Percentiles rank a stretch among this genome's conserved stretches.
Evolutionary conservation across 2,797 vertebrate species (phyloP).

Genomic region (Carapus acus): DNA sequence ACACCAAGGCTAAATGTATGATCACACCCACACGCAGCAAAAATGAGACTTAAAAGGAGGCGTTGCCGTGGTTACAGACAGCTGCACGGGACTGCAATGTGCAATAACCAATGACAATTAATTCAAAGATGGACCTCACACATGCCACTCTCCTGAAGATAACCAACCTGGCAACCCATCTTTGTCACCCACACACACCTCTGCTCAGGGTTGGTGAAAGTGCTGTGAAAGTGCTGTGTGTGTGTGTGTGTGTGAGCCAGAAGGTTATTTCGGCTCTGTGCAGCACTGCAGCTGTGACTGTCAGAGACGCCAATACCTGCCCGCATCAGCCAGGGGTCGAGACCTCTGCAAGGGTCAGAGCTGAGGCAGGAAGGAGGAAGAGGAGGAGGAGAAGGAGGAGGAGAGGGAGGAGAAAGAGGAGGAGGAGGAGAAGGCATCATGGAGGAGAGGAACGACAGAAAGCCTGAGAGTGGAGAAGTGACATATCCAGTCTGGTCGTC

Average conservation of each 20-base stretch:
- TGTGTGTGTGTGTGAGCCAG: constrained; percentile 66
- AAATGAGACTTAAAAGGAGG: too few species aligned
- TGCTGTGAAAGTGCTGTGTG: constrained; percentile 47
- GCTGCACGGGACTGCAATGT: not conserved
- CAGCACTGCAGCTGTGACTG: constrained; percentile 56
- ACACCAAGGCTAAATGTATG: too few species aligned
- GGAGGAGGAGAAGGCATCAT: too few species aligned
- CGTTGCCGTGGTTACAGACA: constrained; percentile 13
- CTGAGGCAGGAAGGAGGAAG: constrained; percentile 10
- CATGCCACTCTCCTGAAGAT: constrained; percentile 29
- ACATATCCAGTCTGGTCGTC: constrained; percentile 12
- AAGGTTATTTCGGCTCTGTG: constrained; percentile 68
- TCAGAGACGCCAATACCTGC: constrained; percentile 49
- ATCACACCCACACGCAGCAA: too few species aligned
- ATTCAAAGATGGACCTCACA: not conserved
- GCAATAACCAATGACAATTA: not conserved
- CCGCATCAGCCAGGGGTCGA: constrained; percentile 35
- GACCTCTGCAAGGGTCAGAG: constrained; percentile 36
- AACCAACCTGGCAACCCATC: constrained; percentile 42
- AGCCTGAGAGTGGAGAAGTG: constrained; percentile 5
- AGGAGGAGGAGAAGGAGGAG: not conserved
- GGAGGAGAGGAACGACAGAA: not conserved
- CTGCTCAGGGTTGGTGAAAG: constrained; percentile 41
- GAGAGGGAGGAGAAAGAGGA: not conserved
- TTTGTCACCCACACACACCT: constrained; percentile 23